Base-by-base conservation (phyloP, 2,797 vertebrate genomes). In the Pipistrellus kuhlii region DNA sequence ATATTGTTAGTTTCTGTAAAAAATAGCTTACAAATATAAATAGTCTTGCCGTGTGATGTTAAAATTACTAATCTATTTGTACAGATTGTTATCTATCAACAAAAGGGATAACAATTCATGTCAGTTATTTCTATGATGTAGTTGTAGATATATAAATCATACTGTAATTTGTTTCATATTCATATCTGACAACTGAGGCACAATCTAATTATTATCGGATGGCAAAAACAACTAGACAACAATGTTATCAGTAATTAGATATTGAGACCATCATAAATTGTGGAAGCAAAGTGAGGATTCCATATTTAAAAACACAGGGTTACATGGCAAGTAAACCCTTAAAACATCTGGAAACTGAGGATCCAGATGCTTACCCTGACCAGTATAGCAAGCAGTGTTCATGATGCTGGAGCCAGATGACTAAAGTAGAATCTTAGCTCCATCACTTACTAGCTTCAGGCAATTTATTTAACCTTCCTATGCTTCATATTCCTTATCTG, bases 1-100 rank as follows among this genome's bases (percentile, higher is more conserved):
- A 75, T 59, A 85, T 81, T 88, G 81, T 90, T 84, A 23, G 46
- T 82, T 92, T 94, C 69, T 85, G 18, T 35, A 88, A 95, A 94
- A 85, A 13, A 48, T 48, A 78, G 81, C 68, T 71, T 92, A 72
- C 21, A 92, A 81, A 89, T 68, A 51, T 55, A 85, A 66, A 83
- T 5, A 85, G 44, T 9, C 9, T 85, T 76, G 48, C 55, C 57
- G 23, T 80, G 18, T 76, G 64, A 86, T 84, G 14, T 53, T 64
- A 68, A 91, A 85, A 84, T 53, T 71, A 71, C 66, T 76, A 51
- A 44, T 38, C 14, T 20, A 77, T 73, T 87, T 85, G 23, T 77
- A 92, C 23, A 81, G 14, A 85, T 35, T 25, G 30, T 53, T 90
- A 51, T 18, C n/a, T 68, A 95, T 53, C 64, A 88, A 80, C 11